These are phyloP conservation scores for Oligia fasciuncula DNA, from an alignment of 2,888 invertebrate genomes.

Conservation along the genomic window DNA sequence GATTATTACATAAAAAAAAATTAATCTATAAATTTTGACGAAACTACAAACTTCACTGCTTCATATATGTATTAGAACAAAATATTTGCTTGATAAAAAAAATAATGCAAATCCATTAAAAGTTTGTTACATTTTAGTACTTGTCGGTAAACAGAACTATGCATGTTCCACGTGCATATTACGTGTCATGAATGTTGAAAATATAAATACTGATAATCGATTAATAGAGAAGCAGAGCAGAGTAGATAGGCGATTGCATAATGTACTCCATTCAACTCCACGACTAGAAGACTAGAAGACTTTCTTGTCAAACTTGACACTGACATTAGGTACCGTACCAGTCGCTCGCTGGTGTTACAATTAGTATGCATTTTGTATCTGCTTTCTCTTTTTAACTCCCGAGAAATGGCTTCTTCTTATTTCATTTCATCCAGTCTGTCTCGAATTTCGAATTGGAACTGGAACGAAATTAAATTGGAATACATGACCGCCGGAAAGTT, in stretches of 20 bases:
- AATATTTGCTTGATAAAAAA: neutral
- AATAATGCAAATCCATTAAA: neutral
- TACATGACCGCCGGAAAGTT: slow-evolving; percentile 30
- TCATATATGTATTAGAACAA: neutral
- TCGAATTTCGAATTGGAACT: neutral
- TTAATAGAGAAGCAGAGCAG: neutral
- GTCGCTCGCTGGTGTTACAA: neutral
- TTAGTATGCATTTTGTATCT: slow-evolving; percentile 20
- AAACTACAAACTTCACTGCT: neutral
- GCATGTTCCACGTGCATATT: neutral
- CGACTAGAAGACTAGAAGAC: neutral
- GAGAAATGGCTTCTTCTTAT: neutral
- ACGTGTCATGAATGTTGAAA: neutral
- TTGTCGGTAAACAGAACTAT: neutral
- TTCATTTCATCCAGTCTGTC: neutral
- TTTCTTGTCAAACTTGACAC: neutral
- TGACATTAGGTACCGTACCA: neutral
- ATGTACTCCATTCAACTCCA: rapidly evolving
- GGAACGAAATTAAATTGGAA: slow-evolving; percentile 11
- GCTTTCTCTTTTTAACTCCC: slow-evolving; percentile 25
- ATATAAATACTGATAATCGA: neutral
- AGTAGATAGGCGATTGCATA: neutral
- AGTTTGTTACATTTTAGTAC: neutral
- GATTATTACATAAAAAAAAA: too few species aligned
- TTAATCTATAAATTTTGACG: too few species aligned